Evolutionary conservation across 2,113 vertebrate species (phyloP).

Genomic region (Pristiophorus japonicus): DNA sequence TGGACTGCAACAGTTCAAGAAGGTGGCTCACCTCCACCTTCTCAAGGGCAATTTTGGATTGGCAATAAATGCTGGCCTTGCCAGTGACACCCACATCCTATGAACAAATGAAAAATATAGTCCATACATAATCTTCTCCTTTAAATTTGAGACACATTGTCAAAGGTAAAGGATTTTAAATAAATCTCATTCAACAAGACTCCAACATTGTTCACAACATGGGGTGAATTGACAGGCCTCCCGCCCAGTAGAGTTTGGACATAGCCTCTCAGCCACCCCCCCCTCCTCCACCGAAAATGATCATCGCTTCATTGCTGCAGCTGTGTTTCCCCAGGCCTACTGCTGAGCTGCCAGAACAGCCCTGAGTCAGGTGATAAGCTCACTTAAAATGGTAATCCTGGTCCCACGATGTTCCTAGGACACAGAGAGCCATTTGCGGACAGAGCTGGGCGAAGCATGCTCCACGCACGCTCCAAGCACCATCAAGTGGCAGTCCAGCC

Average conservation of each 20-base stretch:
- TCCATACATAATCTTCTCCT: background rate
- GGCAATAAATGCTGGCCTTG: no score
- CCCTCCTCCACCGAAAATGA: background rate
- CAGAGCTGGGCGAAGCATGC: background rate
- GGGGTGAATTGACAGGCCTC: background rate
- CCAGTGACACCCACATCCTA: no score
- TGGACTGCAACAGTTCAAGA: no score
- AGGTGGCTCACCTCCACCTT: no score
- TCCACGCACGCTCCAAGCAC: no score
- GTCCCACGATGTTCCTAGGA: background rate
- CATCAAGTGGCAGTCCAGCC: no score
- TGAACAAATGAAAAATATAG: no score
- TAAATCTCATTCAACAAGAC: background rate
- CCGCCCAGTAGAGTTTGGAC: no score
- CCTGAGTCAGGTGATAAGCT: background rate
- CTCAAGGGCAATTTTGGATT: no score
- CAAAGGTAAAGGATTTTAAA: slow-evolving; percentile 5
- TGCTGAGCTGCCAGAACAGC: background rate
- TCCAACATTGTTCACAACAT: background rate
- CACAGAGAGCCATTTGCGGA: no score
- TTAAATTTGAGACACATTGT: background rate
- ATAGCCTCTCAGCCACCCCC: background rate
- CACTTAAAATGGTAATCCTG: background rate
- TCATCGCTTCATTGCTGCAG: background rate
- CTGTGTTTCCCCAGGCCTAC: background rate